Evolutionary conservation across 2,797 vertebrate species (phyloP).

Genomic region (Botia kubotai): DNA sequence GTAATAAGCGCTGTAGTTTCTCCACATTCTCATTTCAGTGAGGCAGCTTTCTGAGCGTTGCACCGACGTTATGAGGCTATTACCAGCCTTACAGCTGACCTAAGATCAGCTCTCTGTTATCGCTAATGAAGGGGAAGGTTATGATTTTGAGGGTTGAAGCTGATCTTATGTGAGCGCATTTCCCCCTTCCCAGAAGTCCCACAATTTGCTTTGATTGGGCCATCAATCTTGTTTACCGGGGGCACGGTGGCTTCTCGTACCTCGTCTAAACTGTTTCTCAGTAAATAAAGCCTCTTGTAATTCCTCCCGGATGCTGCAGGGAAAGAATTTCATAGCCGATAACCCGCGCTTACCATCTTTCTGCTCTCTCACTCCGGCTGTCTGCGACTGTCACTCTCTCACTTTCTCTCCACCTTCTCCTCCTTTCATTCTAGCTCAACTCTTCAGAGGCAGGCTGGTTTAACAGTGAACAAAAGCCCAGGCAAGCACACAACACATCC

Average conservation of each 20-base stretch:
- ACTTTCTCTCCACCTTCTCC: slow-evolving; percentile 37
- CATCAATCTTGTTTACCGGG: slow-evolving; percentile 54
- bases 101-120: slow-evolving; percentile 39
- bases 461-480: slow-evolving; percentile 63
- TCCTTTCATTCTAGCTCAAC: slow-evolving; percentile 29
- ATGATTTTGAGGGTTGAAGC: slow-evolving; percentile 1
- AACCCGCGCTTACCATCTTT: background rate
- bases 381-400: slow-evolving; percentile 52
- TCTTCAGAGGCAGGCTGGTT: slow-evolving; percentile 70
- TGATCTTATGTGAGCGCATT: slow-evolving; percentile 25
- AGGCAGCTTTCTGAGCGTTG: slow-evolving; percentile 39
- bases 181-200: slow-evolving; percentile 33
- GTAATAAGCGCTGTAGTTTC: slow-evolving; percentile 45
- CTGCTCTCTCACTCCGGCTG: slow-evolving; percentile 11
- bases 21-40: slow-evolving; percentile 17
- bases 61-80: slow-evolving; percentile 39
- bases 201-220: slow-evolving; percentile 47
- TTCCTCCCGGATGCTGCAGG: slow-evolving; percentile 29
- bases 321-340: slow-evolving; percentile 4
- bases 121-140: slow-evolving; percentile 33
- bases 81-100: slow-evolving; percentile 42
- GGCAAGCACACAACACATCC: slow-evolving; percentile 70
- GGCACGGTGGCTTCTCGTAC: slow-evolving; percentile 27
- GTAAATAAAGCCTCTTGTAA: slow-evolving; percentile 46
- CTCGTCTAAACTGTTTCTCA: slow-evolving; percentile 39